Evolutionary conservation across 2,888 invertebrate species (phyloP).

Genomic region (Nomada ruficornis): DNA sequence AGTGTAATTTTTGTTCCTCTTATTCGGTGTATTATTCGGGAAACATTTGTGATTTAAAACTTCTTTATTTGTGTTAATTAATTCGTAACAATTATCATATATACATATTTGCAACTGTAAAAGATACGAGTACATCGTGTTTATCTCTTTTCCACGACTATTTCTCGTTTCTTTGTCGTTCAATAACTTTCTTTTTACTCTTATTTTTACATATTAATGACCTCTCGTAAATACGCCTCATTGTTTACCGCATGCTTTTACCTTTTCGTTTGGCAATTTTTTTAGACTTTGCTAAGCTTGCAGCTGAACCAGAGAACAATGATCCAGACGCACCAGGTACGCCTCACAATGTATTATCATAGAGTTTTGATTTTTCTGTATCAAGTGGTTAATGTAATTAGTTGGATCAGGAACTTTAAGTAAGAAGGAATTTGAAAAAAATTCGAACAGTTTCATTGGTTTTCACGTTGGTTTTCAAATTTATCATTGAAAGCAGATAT

Average conservation of each 20-base stretch:
- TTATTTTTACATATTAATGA: conserved; percentile 54
- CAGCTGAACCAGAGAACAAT: conserved; percentile 79
- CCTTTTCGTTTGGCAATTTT: conserved; percentile 80
- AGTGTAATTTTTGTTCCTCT: conserved; percentile 21
- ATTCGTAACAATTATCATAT: conserved; percentile 16
- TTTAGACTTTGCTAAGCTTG: conserved; percentile 83
- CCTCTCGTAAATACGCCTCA: conserved; percentile 51
- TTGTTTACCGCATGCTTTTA: conserved; percentile 81
- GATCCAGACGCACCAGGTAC: conserved; percentile 81
- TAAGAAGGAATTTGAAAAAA: neutral
- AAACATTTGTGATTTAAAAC: conserved; percentile 42
- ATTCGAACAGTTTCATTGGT: neutral
- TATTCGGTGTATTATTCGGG: neutral
- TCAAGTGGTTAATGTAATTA: neutral
- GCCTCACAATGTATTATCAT: conserved; percentile 51
- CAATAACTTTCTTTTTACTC: conserved; percentile 36
- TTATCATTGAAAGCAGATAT: too few relatives aligned
- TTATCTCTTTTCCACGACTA: neutral
- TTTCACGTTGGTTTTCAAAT: neutral
- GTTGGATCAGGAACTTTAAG: neutral
- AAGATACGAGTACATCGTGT: neutral
- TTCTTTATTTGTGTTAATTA: conserved; percentile 13
- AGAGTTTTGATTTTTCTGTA: neutral
- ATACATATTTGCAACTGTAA: neutral
- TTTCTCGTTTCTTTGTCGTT: conserved; percentile 4